These are phyloP conservation scores for Scaptomyza cyrtandrae DNA, from an alignment of 2,888 invertebrate species.

Conservation along the genomic window DNA sequence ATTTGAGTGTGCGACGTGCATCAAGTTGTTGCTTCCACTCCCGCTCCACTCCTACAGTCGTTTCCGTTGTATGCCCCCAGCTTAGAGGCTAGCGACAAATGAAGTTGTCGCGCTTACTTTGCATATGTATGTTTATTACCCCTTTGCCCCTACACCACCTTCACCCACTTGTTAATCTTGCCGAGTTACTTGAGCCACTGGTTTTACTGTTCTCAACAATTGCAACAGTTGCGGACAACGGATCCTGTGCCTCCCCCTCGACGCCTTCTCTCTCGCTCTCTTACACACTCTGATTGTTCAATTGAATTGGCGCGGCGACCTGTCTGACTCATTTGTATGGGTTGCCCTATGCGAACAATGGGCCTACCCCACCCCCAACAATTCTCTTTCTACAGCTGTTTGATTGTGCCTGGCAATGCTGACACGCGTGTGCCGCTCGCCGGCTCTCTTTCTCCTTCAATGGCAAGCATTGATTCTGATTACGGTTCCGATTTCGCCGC, in stretches of 20 bases:
- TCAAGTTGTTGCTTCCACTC: conserved; percentile 35
- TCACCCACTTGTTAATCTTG: conserved; percentile 7
- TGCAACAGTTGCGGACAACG: conserved; percentile 23
- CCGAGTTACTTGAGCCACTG: conserved; percentile 33
- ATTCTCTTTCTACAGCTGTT: conserved; percentile 15
- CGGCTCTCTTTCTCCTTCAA: not conserved
- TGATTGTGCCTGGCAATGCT: conserved; percentile 27
- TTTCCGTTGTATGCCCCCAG: conserved; percentile 58
- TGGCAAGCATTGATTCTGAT: conserved; percentile 47
- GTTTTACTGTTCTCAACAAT: conserved; percentile 30
- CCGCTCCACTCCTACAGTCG: conserved; percentile 17
- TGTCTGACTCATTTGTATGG: conserved; percentile 63
- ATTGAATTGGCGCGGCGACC: conserved; percentile 46
- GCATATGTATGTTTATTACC: conserved; percentile 33
- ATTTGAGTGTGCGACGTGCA: conserved; percentile 74
- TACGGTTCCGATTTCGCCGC: conserved; percentile 20
- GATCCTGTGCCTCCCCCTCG: conserved; percentile 36
- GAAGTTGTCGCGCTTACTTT: conserved; percentile 70
- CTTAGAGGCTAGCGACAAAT: conserved; percentile 55
- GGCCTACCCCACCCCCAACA: not conserved
- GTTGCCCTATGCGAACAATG: conserved; percentile 50
- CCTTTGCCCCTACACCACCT: not conserved
- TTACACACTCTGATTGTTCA: conserved; percentile 8
- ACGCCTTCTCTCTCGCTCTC: not conserved
- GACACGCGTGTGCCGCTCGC: conserved; percentile 61